Conservation (phyloP, 2,797 vertebrate genomes). For the Anableps anableps region DNA sequence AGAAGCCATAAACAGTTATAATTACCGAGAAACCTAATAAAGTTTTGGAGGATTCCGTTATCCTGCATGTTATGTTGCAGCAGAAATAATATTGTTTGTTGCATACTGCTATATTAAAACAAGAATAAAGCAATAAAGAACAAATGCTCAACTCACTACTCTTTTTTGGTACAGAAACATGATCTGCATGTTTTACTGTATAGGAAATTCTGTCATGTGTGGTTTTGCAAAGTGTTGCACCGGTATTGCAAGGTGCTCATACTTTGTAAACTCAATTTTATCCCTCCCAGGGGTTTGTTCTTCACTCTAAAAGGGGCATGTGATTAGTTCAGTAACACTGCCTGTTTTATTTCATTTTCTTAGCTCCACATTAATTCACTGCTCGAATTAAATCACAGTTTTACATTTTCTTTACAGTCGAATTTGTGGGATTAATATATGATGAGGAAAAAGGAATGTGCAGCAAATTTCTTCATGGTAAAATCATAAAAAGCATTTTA, state of each 20-base stretch:
- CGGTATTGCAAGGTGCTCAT: conserved; percentile 31
- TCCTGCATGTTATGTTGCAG: neutral
- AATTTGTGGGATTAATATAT: neutral
- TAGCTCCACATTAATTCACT: conserved; percentile 1
- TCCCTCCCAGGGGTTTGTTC: conserved; percentile 32
- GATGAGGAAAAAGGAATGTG: conserved; percentile 4
- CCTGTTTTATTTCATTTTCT: neutral
- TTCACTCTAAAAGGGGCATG: neutral
- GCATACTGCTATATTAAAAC: neutral
- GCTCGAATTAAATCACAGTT: neutral
- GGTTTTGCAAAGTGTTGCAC: conserved; percentile 10
- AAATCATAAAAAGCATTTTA: conserved; percentile 9
- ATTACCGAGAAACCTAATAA: neutral
- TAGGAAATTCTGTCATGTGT: neutral
- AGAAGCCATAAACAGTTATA: neutral
- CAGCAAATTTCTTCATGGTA: conserved; percentile 9
- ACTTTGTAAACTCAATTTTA: conserved; percentile 56
- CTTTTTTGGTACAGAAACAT: neutral
- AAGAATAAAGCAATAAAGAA: neutral
- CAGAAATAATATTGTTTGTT: neutral
- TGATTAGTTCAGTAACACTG: conserved; percentile 19
- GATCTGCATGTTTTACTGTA: neutral
- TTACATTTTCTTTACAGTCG: neutral
- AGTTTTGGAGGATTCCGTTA: neutral
- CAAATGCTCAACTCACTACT: neutral